Base-by-base conservation (phyloP, 2,888 invertebrate species). In the Harpagoxenus sublaevis region DNA sequence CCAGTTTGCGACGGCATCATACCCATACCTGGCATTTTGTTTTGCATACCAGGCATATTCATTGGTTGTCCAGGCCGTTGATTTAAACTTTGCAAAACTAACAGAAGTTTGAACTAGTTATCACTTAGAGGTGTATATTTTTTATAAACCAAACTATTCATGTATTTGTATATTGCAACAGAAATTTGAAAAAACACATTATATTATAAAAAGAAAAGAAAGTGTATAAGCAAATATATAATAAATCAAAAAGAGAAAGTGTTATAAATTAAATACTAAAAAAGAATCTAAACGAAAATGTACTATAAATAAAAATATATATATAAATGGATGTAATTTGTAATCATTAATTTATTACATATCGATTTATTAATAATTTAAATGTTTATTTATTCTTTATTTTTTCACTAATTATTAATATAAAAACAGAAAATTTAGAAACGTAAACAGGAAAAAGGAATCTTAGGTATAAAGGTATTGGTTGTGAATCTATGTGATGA, bases 71-170 rank as follows among this genome's bases (percentile, higher is more conserved):
- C 95, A 94, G 96, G 97, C 31, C 97, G 95, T 88, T 97, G 97
- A 92, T 97, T 98, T 55, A 98, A 95, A 0, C 97, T 97, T 95
- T 98, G 98, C 3, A 98, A 95, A 42, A 98, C 95, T 96, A 86
- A 60, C 35, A 48, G 45, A 48, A 71, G 0, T 45, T 65, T 9
- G 2, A 71, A 74, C 2, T 31, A 74, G 6, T 31, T 53, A 66
- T 35, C 31, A 62, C 28, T 74, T 42, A 12, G 8, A 12, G 8
- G 6, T n/a, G 12, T 39, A 63, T 51, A 51, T 68, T 53, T 84
- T 31, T 62, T 10, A 18, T n/a, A 51, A 48, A 60, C 8, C 18
- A 48, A 81, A 31, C 2, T 71, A n/a, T 57, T 73, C 10, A n/a
- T 39, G 0, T 51, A 42, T 39, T 23, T 53, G 51, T 53, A 57